These are phyloP conservation scores for Calliopum simillimum DNA, from an alignment of 2,888 invertebrate genomes.

Conservation along the genomic window DNA sequence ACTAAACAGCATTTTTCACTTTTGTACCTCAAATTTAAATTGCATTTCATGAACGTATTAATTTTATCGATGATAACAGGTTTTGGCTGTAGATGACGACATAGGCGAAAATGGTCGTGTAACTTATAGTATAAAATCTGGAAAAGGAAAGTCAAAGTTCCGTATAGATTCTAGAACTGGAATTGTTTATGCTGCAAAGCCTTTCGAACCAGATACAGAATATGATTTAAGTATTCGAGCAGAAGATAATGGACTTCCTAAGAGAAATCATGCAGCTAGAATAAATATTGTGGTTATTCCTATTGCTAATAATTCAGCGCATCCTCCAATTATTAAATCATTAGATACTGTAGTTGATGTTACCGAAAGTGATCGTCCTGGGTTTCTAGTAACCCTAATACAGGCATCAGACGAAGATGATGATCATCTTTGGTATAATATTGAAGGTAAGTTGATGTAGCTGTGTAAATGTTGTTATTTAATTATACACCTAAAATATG, in stretches of 20 bases:
- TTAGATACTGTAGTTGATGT: constrained; percentile 77
- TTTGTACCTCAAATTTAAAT: too few species aligned
- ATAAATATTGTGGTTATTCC: constrained; percentile 77
- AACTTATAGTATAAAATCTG: constrained; percentile 83
- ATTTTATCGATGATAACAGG: constrained; percentile 46
- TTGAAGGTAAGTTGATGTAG: constrained; percentile 75
- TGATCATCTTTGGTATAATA: constrained; percentile 91
- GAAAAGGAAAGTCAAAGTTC: constrained; percentile 82
- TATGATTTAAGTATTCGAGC: constrained; percentile 70
- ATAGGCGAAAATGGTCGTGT: constrained; percentile 84
- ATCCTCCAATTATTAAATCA: constrained; percentile 74
- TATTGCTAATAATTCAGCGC: constrained; percentile 72
- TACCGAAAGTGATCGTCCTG: constrained; percentile 88
- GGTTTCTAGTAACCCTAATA: constrained; percentile 86
- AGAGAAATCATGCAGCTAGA: constrained; percentile 80
- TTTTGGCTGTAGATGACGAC: constrained; percentile 84
- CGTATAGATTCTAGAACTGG: constrained; percentile 86
- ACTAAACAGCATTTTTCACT: too few species aligned
- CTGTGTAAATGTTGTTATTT: too few species aligned
- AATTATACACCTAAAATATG: neutral
- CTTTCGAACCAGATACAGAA: constrained; percentile 74
- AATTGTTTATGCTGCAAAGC: constrained; percentile 81
- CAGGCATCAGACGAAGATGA: constrained; percentile 88
- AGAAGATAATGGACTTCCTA: constrained; percentile 81
- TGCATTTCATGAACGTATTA: neutral